Percentiles rank a stretch among this genome's conserved stretches.
These are phyloP conservation scores for Pyrochroa serraticornis DNA, from an alignment of 2,888 invertebrate genomes.

Conservation along the genomic window DNA sequence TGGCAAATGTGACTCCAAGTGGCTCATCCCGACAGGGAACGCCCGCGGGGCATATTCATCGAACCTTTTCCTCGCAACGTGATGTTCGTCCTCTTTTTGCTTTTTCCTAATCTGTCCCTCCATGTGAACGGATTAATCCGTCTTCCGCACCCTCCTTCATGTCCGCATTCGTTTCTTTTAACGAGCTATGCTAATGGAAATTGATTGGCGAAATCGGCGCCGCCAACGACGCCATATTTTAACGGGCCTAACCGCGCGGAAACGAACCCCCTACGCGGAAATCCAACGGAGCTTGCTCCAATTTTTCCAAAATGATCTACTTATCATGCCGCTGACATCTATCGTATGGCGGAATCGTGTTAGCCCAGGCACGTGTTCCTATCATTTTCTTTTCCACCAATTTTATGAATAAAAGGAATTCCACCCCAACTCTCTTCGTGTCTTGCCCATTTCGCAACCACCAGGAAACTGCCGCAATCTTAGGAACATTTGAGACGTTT, in stretches of 20 bases:
- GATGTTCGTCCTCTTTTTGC: background rate
- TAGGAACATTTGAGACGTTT: no score
- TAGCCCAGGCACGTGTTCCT: conserved; percentile 11
- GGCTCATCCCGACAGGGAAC: conserved; percentile 36
- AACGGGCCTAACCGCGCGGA: background rate
- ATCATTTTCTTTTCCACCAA: conserved; percentile 15
- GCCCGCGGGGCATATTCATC: conserved; percentile 39
- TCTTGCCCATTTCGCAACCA: no score
- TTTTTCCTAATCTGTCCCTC: background rate
- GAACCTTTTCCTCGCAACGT: conserved; percentile 25
- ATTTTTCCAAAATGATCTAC: conserved; percentile 3
- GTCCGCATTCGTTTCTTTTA: conserved; percentile 2
- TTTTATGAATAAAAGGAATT: conserved; percentile 12
- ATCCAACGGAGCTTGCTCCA: no score
- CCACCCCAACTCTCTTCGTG: no score
- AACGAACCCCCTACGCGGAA: no score
- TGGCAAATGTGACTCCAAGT: conserved; percentile 44
- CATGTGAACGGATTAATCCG: background rate
- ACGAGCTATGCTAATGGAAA: conserved; percentile 12
- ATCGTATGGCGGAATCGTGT: conserved; percentile 6
- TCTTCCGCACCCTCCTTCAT: background rate
- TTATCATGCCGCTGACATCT: conserved; percentile 11
- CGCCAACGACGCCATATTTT: conserved; percentile 4
- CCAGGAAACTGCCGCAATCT: no score
- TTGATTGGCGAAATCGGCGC: conserved; percentile 6